phyloP scores from a whole-genome alignment of 1,140 invertebrate genomes.

The Philotrypesis tridentata region DNA sequence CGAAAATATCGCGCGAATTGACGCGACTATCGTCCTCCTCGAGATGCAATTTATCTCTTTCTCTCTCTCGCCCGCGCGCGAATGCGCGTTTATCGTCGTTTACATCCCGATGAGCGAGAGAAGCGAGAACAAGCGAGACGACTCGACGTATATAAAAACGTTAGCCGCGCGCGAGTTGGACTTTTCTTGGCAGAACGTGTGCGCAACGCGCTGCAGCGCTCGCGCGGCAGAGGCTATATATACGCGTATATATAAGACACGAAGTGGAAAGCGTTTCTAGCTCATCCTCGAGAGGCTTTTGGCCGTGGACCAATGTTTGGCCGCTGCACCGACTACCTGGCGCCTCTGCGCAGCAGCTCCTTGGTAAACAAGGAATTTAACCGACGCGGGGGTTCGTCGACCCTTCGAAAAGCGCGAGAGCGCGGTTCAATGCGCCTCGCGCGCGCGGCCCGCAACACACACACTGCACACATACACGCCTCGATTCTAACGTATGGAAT shows the following conservation, averaged over 20 bases:
- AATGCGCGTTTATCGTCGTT: background rate
- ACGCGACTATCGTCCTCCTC: background rate
- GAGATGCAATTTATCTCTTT: background rate
- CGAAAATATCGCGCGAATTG: background rate
- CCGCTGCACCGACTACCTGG: conserved; percentile 42
- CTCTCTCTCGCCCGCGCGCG: too few species aligned
- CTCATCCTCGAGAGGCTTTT: conserved; percentile 27
- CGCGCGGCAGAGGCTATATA: too few species aligned
- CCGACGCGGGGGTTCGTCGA: conserved; percentile 41
- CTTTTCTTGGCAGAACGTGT: conserved; percentile 15
- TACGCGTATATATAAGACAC: too few species aligned
- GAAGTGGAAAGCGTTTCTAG: too few species aligned
- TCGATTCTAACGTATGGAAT: conserved; percentile 4
- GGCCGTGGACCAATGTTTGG: conserved; percentile 47
- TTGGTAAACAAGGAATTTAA: conserved; percentile 44
- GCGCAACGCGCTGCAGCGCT: too few species aligned
- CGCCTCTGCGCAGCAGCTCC: conserved; percentile 32
- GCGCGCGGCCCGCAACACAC: background rate
- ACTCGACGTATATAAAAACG: too few species aligned
- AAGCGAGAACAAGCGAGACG: background rate
- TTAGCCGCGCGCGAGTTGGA: too few species aligned
- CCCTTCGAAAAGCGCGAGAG: conserved; percentile 37
- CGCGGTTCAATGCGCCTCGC: conserved; percentile 2
- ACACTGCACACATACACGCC: background rate
- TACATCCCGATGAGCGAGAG: background rate